Conservation (phyloP, 1,140 invertebrate genomes). For the Bombus waltoni region DNA sequence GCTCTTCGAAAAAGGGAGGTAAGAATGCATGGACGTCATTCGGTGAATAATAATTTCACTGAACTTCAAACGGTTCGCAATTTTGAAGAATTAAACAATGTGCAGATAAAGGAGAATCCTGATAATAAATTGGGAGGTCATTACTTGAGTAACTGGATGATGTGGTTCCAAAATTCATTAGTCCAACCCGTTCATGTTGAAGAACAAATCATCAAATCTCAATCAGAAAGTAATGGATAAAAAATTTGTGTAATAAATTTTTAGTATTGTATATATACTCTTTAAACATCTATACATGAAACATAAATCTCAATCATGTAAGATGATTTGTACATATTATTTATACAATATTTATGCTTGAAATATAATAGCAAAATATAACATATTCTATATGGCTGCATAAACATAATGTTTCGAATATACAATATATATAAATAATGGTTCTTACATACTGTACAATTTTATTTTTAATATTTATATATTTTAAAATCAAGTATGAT, state of each 20-base stretch:
- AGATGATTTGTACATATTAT: conserved; percentile 53
- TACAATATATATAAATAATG: conserved; percentile 46
- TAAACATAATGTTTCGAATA: conserved; percentile 34
- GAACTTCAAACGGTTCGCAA: conserved; percentile 68
- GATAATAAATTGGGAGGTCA: conserved; percentile 69
- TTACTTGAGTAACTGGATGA: conserved; percentile 75
- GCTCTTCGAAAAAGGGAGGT: conserved; percentile 74
- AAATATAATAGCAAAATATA: conserved; percentile 34
- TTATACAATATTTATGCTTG: conserved; percentile 28
- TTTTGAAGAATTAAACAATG: conserved; percentile 72
- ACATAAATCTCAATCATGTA: conserved; percentile 26
- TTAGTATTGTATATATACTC: conserved; percentile 12
- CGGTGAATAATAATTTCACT: conserved; percentile 66
- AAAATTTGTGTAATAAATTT: conserved; percentile 21
- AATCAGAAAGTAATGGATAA: conserved; percentile 59
- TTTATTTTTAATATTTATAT: conserved; percentile 50
- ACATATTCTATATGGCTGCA: conserved; percentile 20
- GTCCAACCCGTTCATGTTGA: conserved; percentile 61
- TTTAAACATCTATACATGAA: conserved; percentile 1
- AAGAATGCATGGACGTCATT: conserved; percentile 67
- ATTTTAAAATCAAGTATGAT: conserved; percentile 12
- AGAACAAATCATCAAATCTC: conserved; percentile 57
- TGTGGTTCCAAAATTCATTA: conserved; percentile 75
- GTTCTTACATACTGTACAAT: conserved; percentile 2
- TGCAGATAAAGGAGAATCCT: conserved; percentile 67